These are phyloP conservation scores for Petrosia ficiformis DNA, from an alignment of 37 sponge, comb jelly and placozoan genomes.

Conservation along the genomic window DNA sequence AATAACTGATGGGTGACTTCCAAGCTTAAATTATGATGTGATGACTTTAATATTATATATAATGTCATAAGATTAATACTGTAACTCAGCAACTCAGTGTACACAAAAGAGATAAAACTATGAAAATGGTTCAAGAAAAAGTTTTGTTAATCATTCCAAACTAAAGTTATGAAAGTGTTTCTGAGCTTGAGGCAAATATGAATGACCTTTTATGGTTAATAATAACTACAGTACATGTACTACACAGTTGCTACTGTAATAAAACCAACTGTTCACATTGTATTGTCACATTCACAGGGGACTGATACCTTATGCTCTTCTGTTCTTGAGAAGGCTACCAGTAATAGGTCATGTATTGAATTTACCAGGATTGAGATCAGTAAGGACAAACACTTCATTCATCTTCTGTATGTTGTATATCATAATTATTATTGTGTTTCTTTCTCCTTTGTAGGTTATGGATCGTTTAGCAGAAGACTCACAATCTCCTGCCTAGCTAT, in stretches of 20 bases:
- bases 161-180: too few species aligned
- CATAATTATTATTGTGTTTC: neutral
- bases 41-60: neutral
- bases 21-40: neutral
- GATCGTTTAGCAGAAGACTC: conserved; percentile 53
- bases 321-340: conserved; percentile 84
- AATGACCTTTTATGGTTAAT: neutral
- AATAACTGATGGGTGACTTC: neutral
- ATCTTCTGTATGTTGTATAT: neutral
- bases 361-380: conserved; percentile 77
- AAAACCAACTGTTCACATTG: too few species aligned
- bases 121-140: too few species aligned
- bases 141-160: too few species aligned
- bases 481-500: conserved; percentile 40
- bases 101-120: neutral
- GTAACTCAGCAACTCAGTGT: neutral
- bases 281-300: too few species aligned
- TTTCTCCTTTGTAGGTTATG: conserved; percentile 14
- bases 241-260: too few species aligned
- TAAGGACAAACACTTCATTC: conserved; percentile 24
- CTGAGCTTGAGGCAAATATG: too few species aligned
- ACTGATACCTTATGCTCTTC: conserved; percentile 79
- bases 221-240: too few species aligned
- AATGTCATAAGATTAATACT: neutral
- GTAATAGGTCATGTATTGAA: conserved; percentile 86